Percentiles rank a stretch among this genome's conserved stretches.
Evolutionary conservation across 1,140 invertebrate genomes (phyloP).

Genomic region (Arctopsyche grandis): DNA sequence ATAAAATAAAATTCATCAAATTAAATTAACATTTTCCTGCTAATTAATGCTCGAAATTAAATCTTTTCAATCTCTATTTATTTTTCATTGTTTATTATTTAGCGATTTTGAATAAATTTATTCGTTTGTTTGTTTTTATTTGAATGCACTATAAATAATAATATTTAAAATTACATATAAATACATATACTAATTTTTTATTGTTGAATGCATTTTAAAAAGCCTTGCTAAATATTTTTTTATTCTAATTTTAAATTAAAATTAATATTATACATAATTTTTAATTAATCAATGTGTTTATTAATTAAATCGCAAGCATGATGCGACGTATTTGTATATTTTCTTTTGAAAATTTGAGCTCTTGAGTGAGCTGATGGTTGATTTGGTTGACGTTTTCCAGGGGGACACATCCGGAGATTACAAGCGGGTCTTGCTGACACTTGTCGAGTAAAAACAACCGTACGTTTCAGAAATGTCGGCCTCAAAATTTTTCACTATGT

Average conservation of each 20-base stretch:
- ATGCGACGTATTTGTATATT: neutral
- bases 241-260: neutral
- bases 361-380: conserved; percentile 44
- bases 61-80: too few species aligned
- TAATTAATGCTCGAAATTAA: too few species aligned
- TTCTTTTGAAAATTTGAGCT: conserved; percentile 32
- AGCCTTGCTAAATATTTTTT: conserved; percentile 6
- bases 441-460: conserved; percentile 73
- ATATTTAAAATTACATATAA: too few species aligned
- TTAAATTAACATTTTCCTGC: too few species aligned
- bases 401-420: conserved; percentile 93
- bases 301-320: conserved; percentile 12
- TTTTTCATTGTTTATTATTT: too few species aligned
- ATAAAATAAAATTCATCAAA: too few species aligned
- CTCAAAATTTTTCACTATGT: neutral
- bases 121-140: too few species aligned
- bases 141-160: too few species aligned
- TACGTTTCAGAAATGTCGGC: conserved; percentile 7
- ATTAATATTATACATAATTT: too few species aligned
- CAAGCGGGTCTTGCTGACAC: conserved; percentile 84
- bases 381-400: conserved; percentile 68
- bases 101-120: too few species aligned
- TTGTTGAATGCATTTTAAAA: neutral
- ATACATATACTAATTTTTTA: too few species aligned
- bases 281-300: too few species aligned